These are phyloP conservation scores for Cylas formicarius DNA, from an alignment of 1,140 invertebrate species.

Conservation along the genomic window DNA sequence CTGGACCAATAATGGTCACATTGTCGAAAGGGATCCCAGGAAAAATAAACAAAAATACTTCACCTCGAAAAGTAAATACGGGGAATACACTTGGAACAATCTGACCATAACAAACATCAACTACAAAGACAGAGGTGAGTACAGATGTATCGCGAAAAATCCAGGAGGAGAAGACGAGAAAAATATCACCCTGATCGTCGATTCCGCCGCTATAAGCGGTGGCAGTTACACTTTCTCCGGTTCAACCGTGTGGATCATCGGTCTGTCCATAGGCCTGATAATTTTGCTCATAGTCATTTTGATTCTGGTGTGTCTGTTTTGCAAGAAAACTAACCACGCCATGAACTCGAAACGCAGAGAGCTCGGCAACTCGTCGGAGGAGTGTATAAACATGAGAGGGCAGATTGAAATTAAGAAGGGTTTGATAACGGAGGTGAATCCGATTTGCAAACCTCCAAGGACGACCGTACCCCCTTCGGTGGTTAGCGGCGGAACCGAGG, in stretches of 20 bases:
- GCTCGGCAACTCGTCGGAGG: constrained; percentile 50
- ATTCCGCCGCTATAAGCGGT: constrained; percentile 20
- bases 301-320: constrained; percentile 56
- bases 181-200: constrained; percentile 60
- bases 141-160: constrained; percentile 81
- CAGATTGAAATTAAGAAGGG: constrained; percentile 70
- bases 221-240: constrained; percentile 40
- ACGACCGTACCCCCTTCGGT: constrained; percentile 60
- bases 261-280: constrained; percentile 45
- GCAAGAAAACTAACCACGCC: constrained; percentile 48
- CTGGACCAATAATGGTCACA: constrained; percentile 64
- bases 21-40: constrained; percentile 51
- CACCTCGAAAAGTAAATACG: constrained; percentile 41
- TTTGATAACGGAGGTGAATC: constrained; percentile 71
- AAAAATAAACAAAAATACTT: constrained; percentile 48
- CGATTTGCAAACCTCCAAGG: constrained; percentile 68
- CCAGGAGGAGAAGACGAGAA: constrained; percentile 71
- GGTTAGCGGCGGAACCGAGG: constrained; percentile 62
- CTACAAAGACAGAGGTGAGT: constrained; percentile 74
- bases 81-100: constrained; percentile 61
- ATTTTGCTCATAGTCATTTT: constrained; percentile 55
- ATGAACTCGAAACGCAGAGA: constrained; percentile 46
- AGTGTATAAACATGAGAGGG: constrained; percentile 53
- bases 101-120: constrained; percentile 65
- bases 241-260: constrained; percentile 41